These are phyloP conservation scores for Pseudomyrmex gracilis DNA, from an alignment of 1,140 invertebrate species.

Conservation along the genomic window DNA sequence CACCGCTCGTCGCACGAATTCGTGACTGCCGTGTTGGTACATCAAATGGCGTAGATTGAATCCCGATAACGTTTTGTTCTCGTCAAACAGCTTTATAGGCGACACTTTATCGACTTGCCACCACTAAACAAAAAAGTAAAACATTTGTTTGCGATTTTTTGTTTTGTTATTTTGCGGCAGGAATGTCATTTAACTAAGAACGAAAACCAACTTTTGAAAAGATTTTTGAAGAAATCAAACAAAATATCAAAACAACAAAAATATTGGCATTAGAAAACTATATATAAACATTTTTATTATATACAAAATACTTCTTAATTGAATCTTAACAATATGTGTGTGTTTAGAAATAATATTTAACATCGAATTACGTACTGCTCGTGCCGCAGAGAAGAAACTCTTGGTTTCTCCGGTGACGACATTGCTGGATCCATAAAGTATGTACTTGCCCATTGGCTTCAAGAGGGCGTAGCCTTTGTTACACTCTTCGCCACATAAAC, in stretches of 20 bases:
- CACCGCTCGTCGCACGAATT: slow-evolving; percentile 89
- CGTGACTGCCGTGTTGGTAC: slow-evolving; percentile 91
- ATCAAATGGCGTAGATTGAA: slow-evolving; percentile 94
- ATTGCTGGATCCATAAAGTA: slow-evolving; percentile 94
- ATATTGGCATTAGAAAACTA: not conserved
- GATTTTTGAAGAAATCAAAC: not conserved
- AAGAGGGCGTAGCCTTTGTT: slow-evolving; percentile 93
- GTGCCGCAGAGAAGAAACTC: slow-evolving; percentile 94
- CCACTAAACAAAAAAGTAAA: slow-evolving; percentile 87
- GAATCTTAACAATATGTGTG: too few relatives aligned
- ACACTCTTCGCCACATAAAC: slow-evolving; percentile 95
- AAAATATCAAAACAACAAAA: not conserved
- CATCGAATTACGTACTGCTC: slow-evolving; percentile 89
- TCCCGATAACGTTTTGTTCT: slow-evolving; percentile 94
- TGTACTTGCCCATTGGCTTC: slow-evolving; percentile 95
- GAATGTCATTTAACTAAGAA: not conserved
- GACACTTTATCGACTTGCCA: slow-evolving; percentile 96
- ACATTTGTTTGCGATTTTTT: too few relatives aligned
- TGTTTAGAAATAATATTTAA: not conserved
- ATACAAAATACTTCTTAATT: not conserved
- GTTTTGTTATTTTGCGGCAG: too few relatives aligned
- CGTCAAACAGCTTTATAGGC: slow-evolving; percentile 94
- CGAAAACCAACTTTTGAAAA: not conserved
- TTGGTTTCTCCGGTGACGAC: slow-evolving; percentile 95
- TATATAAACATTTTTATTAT: not conserved